Base-by-base conservation (phyloP, 2,797 vertebrate species). In the Manis crassicaudata region DNA sequence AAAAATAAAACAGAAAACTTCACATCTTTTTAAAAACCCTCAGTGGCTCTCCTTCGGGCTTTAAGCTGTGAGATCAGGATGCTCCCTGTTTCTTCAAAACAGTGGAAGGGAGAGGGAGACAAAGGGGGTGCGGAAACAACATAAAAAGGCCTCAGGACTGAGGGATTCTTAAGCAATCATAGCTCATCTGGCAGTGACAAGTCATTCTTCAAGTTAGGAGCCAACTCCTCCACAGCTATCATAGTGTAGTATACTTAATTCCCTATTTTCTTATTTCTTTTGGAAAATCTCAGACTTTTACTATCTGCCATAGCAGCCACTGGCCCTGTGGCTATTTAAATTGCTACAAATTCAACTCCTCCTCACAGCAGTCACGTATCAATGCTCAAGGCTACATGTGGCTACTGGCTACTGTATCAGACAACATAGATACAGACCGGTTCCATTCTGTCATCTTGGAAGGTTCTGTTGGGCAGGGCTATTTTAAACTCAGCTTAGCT, bases 341-440 rank as follows among this genome's bases (percentile, higher is more conserved):
- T 76, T 27, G 43, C 54, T 63, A 54, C 46, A 56, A 63, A 29
- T 75, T 83, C 37, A n/a, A 35, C 10, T n/a, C n/a, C 32, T 70
- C 0, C n/a, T 46, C 50, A 60, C 52, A 40, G 10, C 2, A 43
- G 60, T 11, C 9, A 21, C 12, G 7, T 3, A 20, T 40, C 60
- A 62, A 21, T 10, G 58, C 60, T n/a, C 37, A 62, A 60, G 77
- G 16, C 50, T 56, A 27, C 0, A 0, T 35, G 54, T 63, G 70
- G 37, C 35, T 21, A 37, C 25, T 25, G 25, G 29, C 35, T 46
- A 25, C 62, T 0, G 0, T 9, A 70, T 35, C 73, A 5, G 46
- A 32, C 13, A 35, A 40, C 21, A 50, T 25, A 4, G 20, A 20
- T 13, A 43, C 1, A 7, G 7, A 32, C 35, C 2, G 0, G 5